These are phyloP conservation scores for Mythimna loreyi DNA, from an alignment of 2,888 invertebrate species.

Conservation along the genomic window DNA sequence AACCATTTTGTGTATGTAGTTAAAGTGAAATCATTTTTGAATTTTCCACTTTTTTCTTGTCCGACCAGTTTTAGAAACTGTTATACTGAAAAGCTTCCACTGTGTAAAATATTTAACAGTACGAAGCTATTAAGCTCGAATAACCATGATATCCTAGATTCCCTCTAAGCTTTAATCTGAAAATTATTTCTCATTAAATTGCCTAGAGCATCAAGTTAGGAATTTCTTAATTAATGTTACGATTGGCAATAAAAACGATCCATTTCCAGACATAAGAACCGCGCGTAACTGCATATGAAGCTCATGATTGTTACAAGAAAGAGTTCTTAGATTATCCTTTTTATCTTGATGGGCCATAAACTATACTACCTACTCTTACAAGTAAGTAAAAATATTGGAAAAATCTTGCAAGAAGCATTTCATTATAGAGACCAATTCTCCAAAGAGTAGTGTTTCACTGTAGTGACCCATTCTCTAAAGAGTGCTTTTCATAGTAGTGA, in stretches of 20 bases:
- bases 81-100: neutral
- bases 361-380: neutral
- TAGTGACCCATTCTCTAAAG: too few species aligned
- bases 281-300: slow-evolving; percentile 13
- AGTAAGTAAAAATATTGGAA: slow-evolving; percentile 8
- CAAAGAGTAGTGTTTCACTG: too few species aligned
- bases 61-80: slow-evolving; percentile 1
- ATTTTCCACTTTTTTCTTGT: neutral
- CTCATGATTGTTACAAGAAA: slow-evolving; percentile 9
- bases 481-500: too few species aligned
- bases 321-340: neutral
- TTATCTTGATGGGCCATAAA: neutral
- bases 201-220: slow-evolving; percentile 24
- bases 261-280: slow-evolving; percentile 23
- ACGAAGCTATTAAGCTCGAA: neutral
- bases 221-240: slow-evolving; percentile 42
- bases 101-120: slow-evolving; percentile 4
- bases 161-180: neutral
- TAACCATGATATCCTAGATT: slow-evolving; percentile 4
- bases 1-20: slow-evolving; percentile 50
- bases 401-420: neutral
- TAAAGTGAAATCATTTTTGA: slow-evolving; percentile 27
- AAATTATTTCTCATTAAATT: slow-evolving; percentile 9
- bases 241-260: slow-evolving; percentile 34
- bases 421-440: neutral